Evolutionary conservation across 1,140 invertebrate genomes (phyloP).

Genomic region (Apis florea): DNA sequence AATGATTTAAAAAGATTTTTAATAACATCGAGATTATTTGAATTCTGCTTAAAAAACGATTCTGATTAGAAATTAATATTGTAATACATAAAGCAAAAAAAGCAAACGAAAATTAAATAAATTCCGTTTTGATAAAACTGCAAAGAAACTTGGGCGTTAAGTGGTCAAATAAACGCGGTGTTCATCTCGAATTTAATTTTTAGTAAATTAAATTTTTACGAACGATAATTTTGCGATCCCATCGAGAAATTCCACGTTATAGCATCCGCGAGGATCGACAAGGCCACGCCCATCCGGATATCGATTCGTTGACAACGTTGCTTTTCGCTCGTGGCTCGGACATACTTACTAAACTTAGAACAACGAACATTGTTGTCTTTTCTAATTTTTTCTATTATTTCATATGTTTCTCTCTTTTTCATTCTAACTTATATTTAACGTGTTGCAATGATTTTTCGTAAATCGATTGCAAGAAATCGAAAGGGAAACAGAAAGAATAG

Average conservation of each 20-base stretch:
- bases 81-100: neutral
- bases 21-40: neutral
- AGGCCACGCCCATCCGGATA: constrained; percentile 68
- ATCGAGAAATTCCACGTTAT: constrained; percentile 50
- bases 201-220: constrained; percentile 38
- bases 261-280: constrained; percentile 62
- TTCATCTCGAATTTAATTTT: neutral
- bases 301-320: constrained; percentile 69
- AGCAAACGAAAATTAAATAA: neutral
- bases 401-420: neutral
- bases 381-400: neutral
- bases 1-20: neutral
- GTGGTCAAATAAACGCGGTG: neutral
- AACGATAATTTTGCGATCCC: constrained; percentile 26
- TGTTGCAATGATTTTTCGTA: neutral
- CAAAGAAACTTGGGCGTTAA: neutral
- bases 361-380: neutral
- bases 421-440: neutral
- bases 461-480: neutral
- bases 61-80: neutral
- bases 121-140: neutral
- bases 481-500: too few species aligned
- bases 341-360: constrained; percentile 41
- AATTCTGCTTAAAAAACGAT: neutral
- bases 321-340: constrained; percentile 56